A percentile compares a stretch with the other conserved stretches of the same genome.
Conservation (phyloP, 2,888 invertebrate species). For the Sinodicranocentrus sp. region DNA sequence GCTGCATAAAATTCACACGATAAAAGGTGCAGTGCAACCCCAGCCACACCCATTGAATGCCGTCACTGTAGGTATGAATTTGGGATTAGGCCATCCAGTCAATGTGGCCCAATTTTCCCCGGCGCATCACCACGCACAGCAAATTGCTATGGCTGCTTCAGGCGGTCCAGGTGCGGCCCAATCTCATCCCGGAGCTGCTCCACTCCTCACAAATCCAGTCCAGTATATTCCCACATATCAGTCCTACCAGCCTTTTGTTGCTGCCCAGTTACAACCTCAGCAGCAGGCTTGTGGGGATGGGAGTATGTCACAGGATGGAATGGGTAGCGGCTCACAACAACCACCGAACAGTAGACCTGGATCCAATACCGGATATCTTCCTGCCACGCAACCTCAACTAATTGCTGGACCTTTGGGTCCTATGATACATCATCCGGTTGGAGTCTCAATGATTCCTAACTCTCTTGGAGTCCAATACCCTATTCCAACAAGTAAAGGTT, state of each 20-base stretch:
- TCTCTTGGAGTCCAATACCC: constrained; percentile 6
- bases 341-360: not conserved
- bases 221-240: constrained; percentile 48
- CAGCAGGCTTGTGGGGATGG: not conserved
- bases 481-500: constrained; percentile 4
- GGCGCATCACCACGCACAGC: constrained; percentile 42
- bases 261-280: constrained; percentile 14
- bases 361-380: not conserved
- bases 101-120: constrained; percentile 42
- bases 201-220: constrained; percentile 38
- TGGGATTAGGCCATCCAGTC: constrained; percentile 20
- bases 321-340: no score
- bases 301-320: not conserved
- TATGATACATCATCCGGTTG: constrained; percentile 34
- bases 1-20: constrained; percentile 79
- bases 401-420: constrained; percentile 52
- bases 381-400: constrained; percentile 51
- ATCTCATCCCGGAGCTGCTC: not conserved
- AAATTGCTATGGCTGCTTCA: constrained; percentile 13
- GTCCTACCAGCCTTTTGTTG: constrained; percentile 47
- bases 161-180: no score
- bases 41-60: constrained; percentile 32
- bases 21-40: constrained; percentile 16
- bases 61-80: constrained; percentile 60
- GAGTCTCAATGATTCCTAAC: not conserved